A percentile compares a stretch with the other conserved stretches of the same genome.
Conservation (phyloP, 92 coral and sea anemone species). For the Epizoanthus ramosus region DNA sequence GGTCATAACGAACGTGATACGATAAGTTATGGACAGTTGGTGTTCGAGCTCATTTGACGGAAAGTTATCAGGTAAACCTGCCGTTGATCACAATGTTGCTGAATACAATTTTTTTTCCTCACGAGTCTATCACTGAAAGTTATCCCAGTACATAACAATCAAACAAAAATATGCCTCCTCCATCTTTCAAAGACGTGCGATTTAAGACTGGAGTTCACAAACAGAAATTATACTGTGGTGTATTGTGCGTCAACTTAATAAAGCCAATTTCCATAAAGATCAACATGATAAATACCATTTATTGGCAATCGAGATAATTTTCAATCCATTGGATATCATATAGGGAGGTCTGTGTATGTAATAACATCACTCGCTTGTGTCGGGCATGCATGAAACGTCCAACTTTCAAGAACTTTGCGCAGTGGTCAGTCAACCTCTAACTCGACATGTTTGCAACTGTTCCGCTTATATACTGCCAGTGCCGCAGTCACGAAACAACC, state of each 20-base stretch:
- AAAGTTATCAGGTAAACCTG: not conserved
- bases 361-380: not conserved
- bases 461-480: slow-evolving; percentile 29
- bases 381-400: not conserved
- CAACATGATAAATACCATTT: slow-evolving; percentile 72
- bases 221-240: slow-evolving; percentile 23
- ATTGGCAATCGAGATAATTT: slow-evolving; percentile 77
- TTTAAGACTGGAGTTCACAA: not conserved
- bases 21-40: slow-evolving; percentile 15
- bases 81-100: not conserved
- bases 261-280: slow-evolving; percentile 51
- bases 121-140: not conserved
- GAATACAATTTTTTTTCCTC: no score
- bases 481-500: slow-evolving; percentile 14
- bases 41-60: not conserved
- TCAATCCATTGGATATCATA: slow-evolving; percentile 54
- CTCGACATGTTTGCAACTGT: slow-evolving; percentile 10
- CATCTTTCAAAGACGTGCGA: slow-evolving; percentile 6
- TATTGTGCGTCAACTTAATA: not conserved
- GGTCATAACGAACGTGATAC: slow-evolving; percentile 12
- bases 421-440: not conserved
- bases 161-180: not conserved
- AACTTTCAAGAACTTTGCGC: no score
- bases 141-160: not conserved
- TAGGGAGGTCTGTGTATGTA: slow-evolving; percentile 87